phyloP scores from a whole-genome alignment of 1,140 invertebrate species.

The Macrobrachium nipponense region DNA sequence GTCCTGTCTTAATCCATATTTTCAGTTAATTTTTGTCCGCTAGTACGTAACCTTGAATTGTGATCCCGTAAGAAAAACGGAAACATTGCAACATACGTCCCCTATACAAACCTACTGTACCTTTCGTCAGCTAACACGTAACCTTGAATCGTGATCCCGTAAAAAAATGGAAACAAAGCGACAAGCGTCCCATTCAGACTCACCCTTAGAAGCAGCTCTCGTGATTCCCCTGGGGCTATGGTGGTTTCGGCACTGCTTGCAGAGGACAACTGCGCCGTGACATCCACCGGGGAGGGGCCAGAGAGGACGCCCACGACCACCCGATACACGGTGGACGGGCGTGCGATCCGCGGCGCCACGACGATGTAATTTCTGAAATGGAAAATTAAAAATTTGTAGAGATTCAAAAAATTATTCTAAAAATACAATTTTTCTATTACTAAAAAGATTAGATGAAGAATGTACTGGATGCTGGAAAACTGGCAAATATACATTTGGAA shows the following conservation, averaged over 20 bases:
- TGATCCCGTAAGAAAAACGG: not conserved
- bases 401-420: no score
- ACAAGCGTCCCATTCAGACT: not conserved
- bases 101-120: not conserved
- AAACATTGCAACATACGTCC: not conserved
- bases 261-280: constrained; percentile 66
- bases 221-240: constrained; percentile 63
- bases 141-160: no score
- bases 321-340: constrained; percentile 68
- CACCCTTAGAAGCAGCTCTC: constrained; percentile 67
- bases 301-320: constrained; percentile 66
- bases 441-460: no score
- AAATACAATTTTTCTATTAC: not conserved
- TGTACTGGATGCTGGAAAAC: not conserved
- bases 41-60: no score
- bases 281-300: constrained; percentile 57
- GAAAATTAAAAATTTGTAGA: not conserved
- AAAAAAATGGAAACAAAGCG: no score
- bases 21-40: no score
- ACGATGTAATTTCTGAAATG: constrained; percentile 67
- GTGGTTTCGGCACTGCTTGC: constrained; percentile 65
- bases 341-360: constrained; percentile 67
- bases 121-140: no score
- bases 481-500: no score
- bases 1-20: no score